These are phyloP conservation scores for Neodontobutis hainanensis DNA, from an alignment of 2,113 vertebrate species.

Conservation along the genomic window DNA sequence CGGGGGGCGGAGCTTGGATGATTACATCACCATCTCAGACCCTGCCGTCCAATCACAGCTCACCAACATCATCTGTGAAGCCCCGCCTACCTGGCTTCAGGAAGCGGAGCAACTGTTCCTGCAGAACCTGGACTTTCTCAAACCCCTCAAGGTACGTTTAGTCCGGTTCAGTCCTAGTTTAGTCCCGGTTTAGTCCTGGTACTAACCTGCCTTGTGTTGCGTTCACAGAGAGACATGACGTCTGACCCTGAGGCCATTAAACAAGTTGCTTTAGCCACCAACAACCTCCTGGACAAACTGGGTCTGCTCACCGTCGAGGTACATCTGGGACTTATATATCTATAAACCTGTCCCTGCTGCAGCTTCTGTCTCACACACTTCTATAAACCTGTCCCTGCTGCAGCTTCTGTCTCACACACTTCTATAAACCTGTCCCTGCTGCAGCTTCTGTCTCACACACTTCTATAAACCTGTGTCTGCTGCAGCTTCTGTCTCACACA, in stretches of 20 bases:
- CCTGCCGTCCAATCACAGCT: background rate
- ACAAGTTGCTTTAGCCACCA: conserved; percentile 78
- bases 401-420: background rate
- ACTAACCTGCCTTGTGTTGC: conserved; percentile 22
- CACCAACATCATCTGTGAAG: conserved; percentile 74
- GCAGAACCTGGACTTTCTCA: conserved; percentile 84
- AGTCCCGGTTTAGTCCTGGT: background rate
- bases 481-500: too few relatives aligned
- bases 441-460: background rate
- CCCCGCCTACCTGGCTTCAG: conserved; percentile 74
- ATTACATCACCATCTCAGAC: conserved; percentile 81
- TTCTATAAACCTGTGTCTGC: too few relatives aligned
- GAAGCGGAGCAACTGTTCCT: conserved; percentile 76
- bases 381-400: background rate
- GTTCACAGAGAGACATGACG: conserved; percentile 72
- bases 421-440: too few relatives aligned
- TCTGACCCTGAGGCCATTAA: conserved; percentile 76
- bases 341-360: background rate
- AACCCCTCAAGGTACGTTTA: conserved; percentile 81
- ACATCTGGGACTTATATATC: conserved; percentile 10
- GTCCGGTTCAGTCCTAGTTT: background rate
- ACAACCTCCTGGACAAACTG: conserved; percentile 80
- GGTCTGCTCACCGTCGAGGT: conserved; percentile 85
- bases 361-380: background rate
- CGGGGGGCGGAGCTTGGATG: conserved; percentile 21